Evolutionary conservation across 2,113 vertebrate genomes (phyloP).

Genomic region (Herpailurus yagouaroundi): DNA sequence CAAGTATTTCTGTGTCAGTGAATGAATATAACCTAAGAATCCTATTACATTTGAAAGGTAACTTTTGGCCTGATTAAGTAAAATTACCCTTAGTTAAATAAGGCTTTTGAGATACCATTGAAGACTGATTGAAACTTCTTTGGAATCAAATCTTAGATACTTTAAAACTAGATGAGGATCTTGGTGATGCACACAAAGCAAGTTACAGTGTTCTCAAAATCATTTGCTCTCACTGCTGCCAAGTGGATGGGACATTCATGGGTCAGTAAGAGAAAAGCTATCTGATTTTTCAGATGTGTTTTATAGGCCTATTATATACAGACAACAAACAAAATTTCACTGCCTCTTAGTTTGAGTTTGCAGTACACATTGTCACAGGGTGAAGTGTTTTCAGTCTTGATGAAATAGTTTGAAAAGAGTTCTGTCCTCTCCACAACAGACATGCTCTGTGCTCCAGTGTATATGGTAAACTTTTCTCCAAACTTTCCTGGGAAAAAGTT

Average conservation of each 20-base stretch:
- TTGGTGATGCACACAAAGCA: background rate
- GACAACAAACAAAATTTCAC: background rate
- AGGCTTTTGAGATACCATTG: background rate
- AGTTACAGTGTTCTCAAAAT: background rate
- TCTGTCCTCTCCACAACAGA: background rate
- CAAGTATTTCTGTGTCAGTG: background rate
- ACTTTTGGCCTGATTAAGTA: background rate
- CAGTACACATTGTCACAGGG: background rate
- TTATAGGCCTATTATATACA: background rate
- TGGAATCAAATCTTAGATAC: background rate
- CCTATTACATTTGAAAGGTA: background rate
- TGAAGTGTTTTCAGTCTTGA: constrained; percentile 36
- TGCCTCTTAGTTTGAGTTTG: constrained; percentile 14
- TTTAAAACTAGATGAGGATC: constrained; percentile 12
- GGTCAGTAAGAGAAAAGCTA: constrained; percentile 7
- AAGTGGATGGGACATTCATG: background rate
- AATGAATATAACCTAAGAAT: background rate
- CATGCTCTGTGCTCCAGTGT: background rate
- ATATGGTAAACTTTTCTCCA: background rate
- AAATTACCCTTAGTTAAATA: constrained; percentile 13
- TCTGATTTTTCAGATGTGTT: background rate
- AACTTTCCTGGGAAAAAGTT: background rate
- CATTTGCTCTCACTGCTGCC: background rate
- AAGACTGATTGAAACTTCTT: constrained; percentile 11
- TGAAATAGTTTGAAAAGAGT: constrained; percentile 55